Base-by-base conservation (phyloP, 2,888 invertebrate species). In the Clusia tigrina region DNA sequence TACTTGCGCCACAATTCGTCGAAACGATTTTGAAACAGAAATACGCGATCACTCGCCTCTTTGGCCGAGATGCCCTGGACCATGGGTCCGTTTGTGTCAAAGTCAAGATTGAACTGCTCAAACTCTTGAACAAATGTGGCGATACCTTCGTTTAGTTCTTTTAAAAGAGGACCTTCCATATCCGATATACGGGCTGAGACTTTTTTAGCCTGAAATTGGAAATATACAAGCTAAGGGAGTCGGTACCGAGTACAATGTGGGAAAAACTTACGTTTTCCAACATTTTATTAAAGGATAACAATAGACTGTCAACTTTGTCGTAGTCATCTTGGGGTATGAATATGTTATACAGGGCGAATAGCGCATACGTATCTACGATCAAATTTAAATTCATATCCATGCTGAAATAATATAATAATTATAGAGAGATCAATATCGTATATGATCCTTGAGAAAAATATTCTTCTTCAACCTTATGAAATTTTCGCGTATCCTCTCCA, bases 31-130 rank as follows among this genome's bases (percentile, higher is more conserved):
- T 93, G 92, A 78, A 92, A 93, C 69, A 90, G 81, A 59, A 92
- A 86, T 3, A 81, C 89, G 85, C 92, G 88, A 81, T 94, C 94
- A 71, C 93, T 93, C 20, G 95, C 95, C 83, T 95, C 95, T 70
- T 91, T 88, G 0, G 95, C 94, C 1, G 90, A 85, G 25, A 96
- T 87, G 1, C 93, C 94, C 3, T 91, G 89, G 1, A 91, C 88
- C 94, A 95, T 92, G 0, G 96, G 96, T 1, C 96, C 96, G 75
- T 87, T 89, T n/a, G 84, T 74, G 17, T 91, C 90, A 76, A 90
- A 93, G 73, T 93, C 92, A 0, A 77, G 78, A 75, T 92, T 90
- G 74, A 93, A 93, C 62, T 88, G 85, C 23, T 87, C 80, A 2
- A 93, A 90, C 64, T 91, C 91, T 18, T 83, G 80, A 38, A 86